These are phyloP conservation scores for Cydia amplana DNA, from an alignment of 1,140 invertebrate genomes.

Conservation along the genomic window DNA sequence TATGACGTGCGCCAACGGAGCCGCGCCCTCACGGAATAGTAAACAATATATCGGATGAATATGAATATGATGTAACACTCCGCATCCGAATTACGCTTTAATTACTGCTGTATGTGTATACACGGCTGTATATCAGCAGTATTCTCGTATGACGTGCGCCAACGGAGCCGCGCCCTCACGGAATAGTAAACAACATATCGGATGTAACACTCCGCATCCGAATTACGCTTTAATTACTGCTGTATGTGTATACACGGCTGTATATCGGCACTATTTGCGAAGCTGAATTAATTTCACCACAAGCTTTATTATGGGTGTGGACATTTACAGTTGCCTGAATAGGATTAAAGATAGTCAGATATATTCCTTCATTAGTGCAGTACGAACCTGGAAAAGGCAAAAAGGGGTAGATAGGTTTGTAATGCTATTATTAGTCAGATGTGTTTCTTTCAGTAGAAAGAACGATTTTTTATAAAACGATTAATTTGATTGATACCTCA, in stretches of 20 bases:
- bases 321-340: not conserved
- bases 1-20: not conserved
- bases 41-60: slow-evolving; percentile 25
- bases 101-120: not conserved
- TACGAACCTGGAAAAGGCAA: no score
- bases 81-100: slow-evolving; percentile 26
- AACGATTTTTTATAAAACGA: no score
- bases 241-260: not conserved
- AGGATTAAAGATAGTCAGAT: not conserved
- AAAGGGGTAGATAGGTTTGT: no score
- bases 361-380: no score
- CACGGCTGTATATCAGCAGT: not conserved
- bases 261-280: not conserved
- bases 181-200: slow-evolving; percentile 26
- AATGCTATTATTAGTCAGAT: no score
- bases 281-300: slow-evolving; percentile 7
- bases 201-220: slow-evolving; percentile 21
- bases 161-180: not conserved
- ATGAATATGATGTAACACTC: no score
- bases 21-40: slow-evolving; percentile 9
- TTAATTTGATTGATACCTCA: no score
- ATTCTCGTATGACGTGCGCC: not conserved
- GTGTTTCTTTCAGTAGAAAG: no score
- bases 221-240: slow-evolving; percentile 22
- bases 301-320: not conserved